phyloP scores from a whole-genome alignment of 2,797 vertebrate species.

The Syngnathus rostellatus region DNA sequence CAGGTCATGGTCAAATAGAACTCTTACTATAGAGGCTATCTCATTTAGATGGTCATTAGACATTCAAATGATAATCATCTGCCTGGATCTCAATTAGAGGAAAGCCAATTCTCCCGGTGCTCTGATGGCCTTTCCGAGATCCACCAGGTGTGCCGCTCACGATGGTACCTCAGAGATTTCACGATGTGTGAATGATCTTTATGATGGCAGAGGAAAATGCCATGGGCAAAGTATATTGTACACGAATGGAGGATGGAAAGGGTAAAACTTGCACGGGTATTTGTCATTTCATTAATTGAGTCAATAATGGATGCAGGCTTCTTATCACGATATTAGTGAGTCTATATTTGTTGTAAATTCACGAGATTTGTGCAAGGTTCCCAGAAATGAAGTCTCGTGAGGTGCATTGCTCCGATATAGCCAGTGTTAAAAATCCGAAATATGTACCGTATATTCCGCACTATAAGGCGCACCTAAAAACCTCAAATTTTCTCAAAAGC shows the following conservation, averaged over 20 bases:
- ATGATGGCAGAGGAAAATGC: conserved; percentile 30
- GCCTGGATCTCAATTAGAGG: conserved; percentile 59
- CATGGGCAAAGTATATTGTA: conserved; percentile 28
- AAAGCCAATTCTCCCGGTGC: conserved; percentile 55
- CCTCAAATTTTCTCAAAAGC: too few relatives aligned
- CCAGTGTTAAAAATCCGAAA: not conserved
- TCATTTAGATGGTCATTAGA: conserved; percentile 65
- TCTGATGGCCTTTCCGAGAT: conserved; percentile 47
- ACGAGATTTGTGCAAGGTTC: not conserved
- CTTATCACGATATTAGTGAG: not conserved
- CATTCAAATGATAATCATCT: conserved; percentile 69
- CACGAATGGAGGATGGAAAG: conserved; percentile 26
- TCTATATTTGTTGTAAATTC: not conserved
- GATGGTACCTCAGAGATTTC: conserved; percentile 37
- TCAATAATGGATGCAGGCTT: not conserved
- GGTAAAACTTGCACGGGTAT: conserved; percentile 14
- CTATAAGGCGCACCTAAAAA: too few relatives aligned
- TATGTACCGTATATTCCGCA: too few relatives aligned
- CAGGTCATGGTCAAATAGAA: conserved; percentile 44
- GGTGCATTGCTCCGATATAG: not conserved
- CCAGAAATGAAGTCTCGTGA: not conserved
- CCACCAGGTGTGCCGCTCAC: conserved; percentile 47
- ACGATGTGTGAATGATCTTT: conserved; percentile 44
- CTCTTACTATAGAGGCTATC: conserved; percentile 55
- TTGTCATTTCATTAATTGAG: not conserved